Percentiles rank a stretch among this genome's conserved stretches.
phyloP scores from a whole-genome alignment of 2,113 vertebrate genomes.

The Grammomys surdaster region DNA sequence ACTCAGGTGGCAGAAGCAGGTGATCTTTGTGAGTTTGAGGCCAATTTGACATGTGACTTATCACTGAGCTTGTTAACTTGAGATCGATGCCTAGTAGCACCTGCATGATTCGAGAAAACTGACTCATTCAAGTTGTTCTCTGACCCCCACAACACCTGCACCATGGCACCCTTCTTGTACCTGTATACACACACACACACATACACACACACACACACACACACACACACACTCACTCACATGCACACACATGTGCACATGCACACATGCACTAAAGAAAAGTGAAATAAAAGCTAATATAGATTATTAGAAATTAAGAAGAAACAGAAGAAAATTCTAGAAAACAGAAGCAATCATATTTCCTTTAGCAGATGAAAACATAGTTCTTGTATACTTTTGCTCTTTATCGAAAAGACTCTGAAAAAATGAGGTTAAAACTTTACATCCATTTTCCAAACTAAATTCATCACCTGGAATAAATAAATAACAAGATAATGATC shows the following conservation, averaged over 20 bases:
- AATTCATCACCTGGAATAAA: not conserved
- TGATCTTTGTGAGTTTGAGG: not conserved
- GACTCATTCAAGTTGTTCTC: not conserved
- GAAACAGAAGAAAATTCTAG: not conserved
- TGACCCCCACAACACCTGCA: not conserved
- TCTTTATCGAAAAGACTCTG: conserved; percentile 44
- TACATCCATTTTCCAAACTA: not conserved
- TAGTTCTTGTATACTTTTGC: not conserved
- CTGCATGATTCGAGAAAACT: not conserved
- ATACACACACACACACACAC: not conserved
- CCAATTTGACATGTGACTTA: not conserved
- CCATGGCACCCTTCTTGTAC: not conserved
- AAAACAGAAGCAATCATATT: not conserved
- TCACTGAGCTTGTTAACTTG: not conserved
- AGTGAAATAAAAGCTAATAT: not conserved
- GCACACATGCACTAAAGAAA: not conserved
- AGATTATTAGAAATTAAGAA: not conserved
- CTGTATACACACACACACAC: not conserved
- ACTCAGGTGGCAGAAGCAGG: not conserved
- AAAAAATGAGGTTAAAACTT: not conserved
- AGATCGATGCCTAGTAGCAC: not conserved
- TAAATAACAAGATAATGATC: not conserved
- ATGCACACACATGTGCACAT: not conserved
- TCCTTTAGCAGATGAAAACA: not conserved
- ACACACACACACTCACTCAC: not conserved